These are phyloP conservation scores for Eufriesea mexicana DNA, from an alignment of 1,140 invertebrate genomes.

Conservation along the genomic window DNA sequence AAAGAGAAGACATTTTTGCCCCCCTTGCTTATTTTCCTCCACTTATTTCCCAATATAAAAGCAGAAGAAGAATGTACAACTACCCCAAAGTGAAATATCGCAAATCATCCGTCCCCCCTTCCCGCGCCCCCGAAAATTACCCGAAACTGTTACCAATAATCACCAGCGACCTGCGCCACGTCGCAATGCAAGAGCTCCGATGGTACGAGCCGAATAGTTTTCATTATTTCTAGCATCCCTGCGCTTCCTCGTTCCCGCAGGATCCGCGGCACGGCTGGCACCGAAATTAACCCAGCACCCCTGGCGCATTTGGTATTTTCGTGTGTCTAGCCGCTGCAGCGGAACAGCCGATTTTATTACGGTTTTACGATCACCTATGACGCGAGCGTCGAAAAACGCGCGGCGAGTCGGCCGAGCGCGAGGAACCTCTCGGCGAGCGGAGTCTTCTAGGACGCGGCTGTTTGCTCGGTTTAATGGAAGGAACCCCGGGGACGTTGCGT, in stretches of 20 bases:
- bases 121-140: no score
- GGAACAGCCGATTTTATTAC: constrained; percentile 21
- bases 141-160: no score
- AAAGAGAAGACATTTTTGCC: no score
- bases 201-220: background rate
- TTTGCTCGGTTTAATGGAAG: background rate
- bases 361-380: constrained; percentile 18
- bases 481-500: constrained; percentile 5
- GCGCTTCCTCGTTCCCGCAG: background rate
- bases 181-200: no score
- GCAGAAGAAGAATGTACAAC: no score
- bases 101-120: no score
- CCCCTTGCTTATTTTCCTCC: no score
- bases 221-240: background rate
- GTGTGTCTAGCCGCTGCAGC: background rate
- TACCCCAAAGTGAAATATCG: no score
- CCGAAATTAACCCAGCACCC: constrained; percentile 5
- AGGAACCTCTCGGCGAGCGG: background rate
- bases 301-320: constrained; percentile 17
- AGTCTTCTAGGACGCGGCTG: background rate
- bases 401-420: no score
- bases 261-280: background rate
- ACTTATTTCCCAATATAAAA: no score
- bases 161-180: no score
- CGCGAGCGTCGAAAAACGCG: constrained; percentile 12